Evolutionary conservation across 2,113 vertebrate species (phyloP).

Genomic region (Triplophysa siluroides): DNA sequence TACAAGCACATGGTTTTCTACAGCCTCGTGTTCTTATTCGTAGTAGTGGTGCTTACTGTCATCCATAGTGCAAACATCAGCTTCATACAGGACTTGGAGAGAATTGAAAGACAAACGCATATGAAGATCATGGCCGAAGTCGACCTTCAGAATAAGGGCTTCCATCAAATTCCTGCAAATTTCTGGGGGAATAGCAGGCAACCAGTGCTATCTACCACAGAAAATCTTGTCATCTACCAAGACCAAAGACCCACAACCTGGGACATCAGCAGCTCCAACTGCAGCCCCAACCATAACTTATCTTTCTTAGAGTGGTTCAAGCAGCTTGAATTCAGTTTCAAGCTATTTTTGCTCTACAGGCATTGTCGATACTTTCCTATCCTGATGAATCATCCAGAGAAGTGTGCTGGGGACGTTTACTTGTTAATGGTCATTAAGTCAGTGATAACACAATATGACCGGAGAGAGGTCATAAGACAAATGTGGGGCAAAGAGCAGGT

Average conservation of each 20-base stretch:
- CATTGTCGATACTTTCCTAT: slow-evolving; percentile 95
- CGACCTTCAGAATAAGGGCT: slow-evolving; percentile 55
- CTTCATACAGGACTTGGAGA: slow-evolving; percentile 67
- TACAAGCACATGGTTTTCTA: slow-evolving; percentile 72
- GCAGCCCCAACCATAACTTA: too few species aligned
- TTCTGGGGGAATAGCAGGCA: slow-evolving; percentile 82
- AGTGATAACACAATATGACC: slow-evolving; percentile 88
- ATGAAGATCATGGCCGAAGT: slow-evolving; percentile 52
- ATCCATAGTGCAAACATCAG: slow-evolving; percentile 77
- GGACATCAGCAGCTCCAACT: too few species aligned
- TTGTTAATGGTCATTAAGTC: slow-evolving; percentile 93
- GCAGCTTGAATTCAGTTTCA: slow-evolving; percentile 82
- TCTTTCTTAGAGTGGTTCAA: too few species aligned
- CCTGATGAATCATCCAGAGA: slow-evolving; percentile 88
- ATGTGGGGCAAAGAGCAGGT: slow-evolving; percentile 90
- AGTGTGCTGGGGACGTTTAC: slow-evolving; percentile 77
- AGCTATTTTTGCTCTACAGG: slow-evolving; percentile 88
- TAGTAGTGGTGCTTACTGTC: slow-evolving; percentile 75
- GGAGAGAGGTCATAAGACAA: slow-evolving; percentile 88
- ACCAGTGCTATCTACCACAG: background rate
- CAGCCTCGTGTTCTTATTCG: slow-evolving; percentile 78
- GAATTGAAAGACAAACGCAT: slow-evolving; percentile 66
- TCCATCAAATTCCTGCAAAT: slow-evolving; percentile 4
- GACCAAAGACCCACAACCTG: too few species aligned
- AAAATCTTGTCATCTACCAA: background rate